These are phyloP conservation scores for Drosophila austrosaltans DNA, from an alignment of 2,888 invertebrate species.

Conservation along the genomic window DNA sequence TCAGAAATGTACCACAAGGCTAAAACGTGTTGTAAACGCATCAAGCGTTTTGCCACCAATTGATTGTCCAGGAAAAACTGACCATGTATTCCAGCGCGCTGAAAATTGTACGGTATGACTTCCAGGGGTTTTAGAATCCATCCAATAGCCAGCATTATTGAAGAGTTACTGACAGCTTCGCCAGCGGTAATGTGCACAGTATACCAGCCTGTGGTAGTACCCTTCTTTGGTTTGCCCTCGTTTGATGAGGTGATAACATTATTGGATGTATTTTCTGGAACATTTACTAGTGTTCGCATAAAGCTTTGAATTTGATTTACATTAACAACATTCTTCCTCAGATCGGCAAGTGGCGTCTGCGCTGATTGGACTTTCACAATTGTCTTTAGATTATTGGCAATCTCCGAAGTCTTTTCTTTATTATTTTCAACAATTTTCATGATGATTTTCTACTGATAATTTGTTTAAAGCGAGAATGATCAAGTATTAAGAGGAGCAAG, in stretches of 20 bases:
- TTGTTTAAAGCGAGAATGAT: neutral
- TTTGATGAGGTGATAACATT: neutral
- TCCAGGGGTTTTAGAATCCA: constrained; percentile 37
- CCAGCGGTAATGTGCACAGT: constrained; percentile 42
- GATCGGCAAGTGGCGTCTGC: neutral
- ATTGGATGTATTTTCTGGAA: neutral
- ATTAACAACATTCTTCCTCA: neutral
- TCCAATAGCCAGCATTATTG: constrained; percentile 38
- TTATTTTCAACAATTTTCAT: neutral
- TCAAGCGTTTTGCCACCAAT: constrained; percentile 48
- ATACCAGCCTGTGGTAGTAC: constrained; percentile 44
- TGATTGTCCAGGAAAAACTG: constrained; percentile 46
- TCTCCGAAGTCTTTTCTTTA: neutral
- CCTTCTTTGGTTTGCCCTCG: neutral
- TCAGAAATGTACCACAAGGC: constrained; percentile 27
- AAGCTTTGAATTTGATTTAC: neutral
- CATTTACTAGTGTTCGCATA: neutral
- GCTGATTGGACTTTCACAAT: neutral
- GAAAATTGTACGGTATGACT: constrained; percentile 36
- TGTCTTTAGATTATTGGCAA: too few species aligned
- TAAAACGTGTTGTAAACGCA: constrained; percentile 26
- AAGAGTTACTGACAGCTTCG: constrained; percentile 14
- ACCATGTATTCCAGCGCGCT: neutral
- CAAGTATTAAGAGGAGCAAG: neutral
- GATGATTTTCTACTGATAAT: neutral